phyloP scores from a whole-genome alignment of 2,888 invertebrate species.

The Aleiodes testaceus region DNA sequence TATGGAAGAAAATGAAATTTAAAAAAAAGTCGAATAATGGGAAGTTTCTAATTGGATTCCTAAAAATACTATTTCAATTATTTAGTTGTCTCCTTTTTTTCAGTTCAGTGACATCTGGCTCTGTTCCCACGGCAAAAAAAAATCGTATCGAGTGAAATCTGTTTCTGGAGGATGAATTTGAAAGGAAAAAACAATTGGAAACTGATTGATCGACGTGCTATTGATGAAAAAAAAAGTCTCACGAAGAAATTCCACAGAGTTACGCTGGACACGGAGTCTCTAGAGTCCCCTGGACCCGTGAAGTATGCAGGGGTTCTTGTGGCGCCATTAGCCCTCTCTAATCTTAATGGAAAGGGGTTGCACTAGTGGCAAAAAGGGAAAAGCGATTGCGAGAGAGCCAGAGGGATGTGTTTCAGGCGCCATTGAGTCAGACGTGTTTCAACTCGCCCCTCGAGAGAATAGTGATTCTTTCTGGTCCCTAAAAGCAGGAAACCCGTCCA shows the following conservation, averaged over 20 bases:
- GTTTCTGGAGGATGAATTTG: background rate
- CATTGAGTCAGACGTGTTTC: conserved; percentile 53
- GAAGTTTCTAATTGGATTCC: conserved; percentile 19
- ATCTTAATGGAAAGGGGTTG: conserved; percentile 58
- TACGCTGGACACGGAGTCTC: conserved; percentile 14
- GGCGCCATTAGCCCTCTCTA: conserved; percentile 54
- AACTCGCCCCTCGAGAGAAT: conserved; percentile 49
- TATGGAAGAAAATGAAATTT: background rate
- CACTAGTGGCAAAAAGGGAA: conserved; percentile 45
- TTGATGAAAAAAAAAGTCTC: conserved; percentile 1
- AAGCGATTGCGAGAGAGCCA: conserved; percentile 30
- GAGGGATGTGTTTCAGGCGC: conserved; percentile 53
- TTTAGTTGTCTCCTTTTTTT: conserved; percentile 8
- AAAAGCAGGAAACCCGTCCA: conserved; percentile 48
- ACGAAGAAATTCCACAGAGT: background rate
- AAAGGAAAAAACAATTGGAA: background rate
- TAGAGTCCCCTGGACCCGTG: background rate
- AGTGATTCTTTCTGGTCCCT: conserved; percentile 49
- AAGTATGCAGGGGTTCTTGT: conserved; percentile 17
- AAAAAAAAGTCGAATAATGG: conserved; percentile 34
- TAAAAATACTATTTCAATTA: conserved; percentile 29
- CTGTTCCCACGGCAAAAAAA: background rate
- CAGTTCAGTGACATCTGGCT: background rate
- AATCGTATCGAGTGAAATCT: background rate
- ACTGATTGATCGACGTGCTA: conserved; percentile 12